A percentile compares a stretch with the other conserved stretches of the same genome.
Evolutionary conservation across 2,797 vertebrate genomes (phyloP).

Genomic region (Toxotes lorentzi): DNA sequence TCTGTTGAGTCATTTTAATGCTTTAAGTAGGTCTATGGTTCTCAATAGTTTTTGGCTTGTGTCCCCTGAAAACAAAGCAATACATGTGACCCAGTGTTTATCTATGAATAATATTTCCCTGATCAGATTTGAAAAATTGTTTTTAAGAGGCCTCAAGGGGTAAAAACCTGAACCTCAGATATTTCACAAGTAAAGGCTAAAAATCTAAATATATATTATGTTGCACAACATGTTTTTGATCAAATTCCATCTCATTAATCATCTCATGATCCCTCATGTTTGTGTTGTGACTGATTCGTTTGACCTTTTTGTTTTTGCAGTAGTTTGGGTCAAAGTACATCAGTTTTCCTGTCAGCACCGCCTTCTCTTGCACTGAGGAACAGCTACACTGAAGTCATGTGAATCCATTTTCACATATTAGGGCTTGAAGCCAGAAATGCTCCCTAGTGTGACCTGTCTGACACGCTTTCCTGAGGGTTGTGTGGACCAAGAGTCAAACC

Average conservation of each 20-base stretch:
- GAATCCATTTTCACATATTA: conserved; percentile 1
- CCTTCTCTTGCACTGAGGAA: background rate
- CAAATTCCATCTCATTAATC: background rate
- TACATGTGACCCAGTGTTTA: background rate
- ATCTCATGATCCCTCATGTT: background rate
- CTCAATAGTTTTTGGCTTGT: background rate
- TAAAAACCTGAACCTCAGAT: background rate
- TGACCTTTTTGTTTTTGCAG: background rate
- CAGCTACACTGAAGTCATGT: background rate
- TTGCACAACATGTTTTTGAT: background rate
- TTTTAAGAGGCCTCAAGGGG: background rate
- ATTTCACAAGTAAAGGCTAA: background rate
- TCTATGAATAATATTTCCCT: background rate
- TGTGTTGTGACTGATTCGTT: background rate
- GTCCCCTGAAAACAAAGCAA: background rate
- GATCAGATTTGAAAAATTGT: background rate
- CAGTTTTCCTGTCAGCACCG: no score
- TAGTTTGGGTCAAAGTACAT: background rate
- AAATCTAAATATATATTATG: background rate
- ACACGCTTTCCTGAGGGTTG: background rate
- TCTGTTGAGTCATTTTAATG: background rate
- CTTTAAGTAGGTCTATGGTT: background rate
- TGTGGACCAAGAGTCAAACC: conserved; percentile 7
- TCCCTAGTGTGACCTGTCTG: background rate
- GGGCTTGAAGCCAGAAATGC: background rate